These are phyloP conservation scores for Pelodytes ibericus DNA, from an alignment of 2,797 vertebrate species.

Conservation along the genomic window DNA sequence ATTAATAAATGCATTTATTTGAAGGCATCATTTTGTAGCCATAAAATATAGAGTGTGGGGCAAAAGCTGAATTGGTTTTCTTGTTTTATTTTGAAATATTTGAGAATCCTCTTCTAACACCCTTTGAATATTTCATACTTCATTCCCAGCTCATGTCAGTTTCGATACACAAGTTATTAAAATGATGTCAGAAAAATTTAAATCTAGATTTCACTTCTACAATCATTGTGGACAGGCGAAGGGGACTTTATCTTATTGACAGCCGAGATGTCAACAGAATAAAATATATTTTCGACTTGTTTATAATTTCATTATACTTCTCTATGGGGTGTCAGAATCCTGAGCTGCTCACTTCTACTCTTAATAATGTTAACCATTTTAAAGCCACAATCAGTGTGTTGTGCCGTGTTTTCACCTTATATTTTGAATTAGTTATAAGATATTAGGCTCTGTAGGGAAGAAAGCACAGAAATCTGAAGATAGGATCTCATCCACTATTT, in stretches of 20 bases:
- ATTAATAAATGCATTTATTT: constrained; percentile 40
- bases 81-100: constrained; percentile 39
- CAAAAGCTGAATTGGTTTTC: constrained; percentile 15
- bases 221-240: constrained; percentile 21
- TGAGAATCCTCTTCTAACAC: constrained; percentile 35
- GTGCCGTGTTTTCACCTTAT: too few species aligned
- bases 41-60: constrained; percentile 29
- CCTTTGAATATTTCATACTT: constrained; percentile 45
- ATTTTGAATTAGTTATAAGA: too few species aligned
- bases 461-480: too few species aligned
- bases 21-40: constrained; percentile 27
- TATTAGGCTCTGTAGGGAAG: too few species aligned
- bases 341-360: constrained; percentile 13
- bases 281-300: constrained; percentile 18
- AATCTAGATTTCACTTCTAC: constrained; percentile 38
- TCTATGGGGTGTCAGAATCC: constrained; percentile 15
- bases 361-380: not conserved
- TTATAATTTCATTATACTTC: constrained; percentile 42
- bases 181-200: constrained; percentile 49
- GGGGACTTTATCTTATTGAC: constrained; percentile 37
- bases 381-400: too few species aligned
- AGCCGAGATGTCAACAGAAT: constrained; percentile 10
- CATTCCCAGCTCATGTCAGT: constrained; percentile 34
- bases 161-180: constrained; percentile 49
- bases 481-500: too few species aligned